Evolutionary conservation across 2,113 vertebrate genomes (phyloP).

Genomic region (Aepyceros melampus): DNA sequence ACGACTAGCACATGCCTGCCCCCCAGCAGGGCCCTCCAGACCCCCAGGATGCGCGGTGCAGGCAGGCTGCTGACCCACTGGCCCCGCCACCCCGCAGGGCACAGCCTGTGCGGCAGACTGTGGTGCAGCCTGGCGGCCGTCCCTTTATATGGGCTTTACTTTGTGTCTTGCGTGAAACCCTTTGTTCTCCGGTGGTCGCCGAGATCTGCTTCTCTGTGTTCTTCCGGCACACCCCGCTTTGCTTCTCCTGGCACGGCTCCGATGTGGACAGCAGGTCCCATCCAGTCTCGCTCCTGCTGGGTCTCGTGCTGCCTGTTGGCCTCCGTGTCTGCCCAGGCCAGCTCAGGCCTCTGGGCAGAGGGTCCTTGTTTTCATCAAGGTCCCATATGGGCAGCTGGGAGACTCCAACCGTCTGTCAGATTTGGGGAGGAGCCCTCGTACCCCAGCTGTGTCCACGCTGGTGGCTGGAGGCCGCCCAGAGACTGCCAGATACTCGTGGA

Average conservation of each 20-base stretch:
- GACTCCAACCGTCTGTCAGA: background rate
- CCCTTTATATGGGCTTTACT: background rate
- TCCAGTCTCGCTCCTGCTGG: background rate
- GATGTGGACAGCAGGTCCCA: fast-evolving
- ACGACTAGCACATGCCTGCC: fast-evolving
- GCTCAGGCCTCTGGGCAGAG: background rate
- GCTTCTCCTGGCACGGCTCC: background rate
- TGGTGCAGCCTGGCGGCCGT: background rate
- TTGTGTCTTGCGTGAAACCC: background rate
- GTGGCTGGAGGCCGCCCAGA: background rate
- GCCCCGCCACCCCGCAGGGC: background rate
- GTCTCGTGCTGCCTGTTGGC: background rate
- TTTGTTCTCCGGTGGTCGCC: background rate
- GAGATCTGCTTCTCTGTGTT: background rate
- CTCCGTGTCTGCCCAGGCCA: background rate
- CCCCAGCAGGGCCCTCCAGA: background rate
- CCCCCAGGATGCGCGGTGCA: background rate
- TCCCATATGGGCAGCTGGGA: background rate
- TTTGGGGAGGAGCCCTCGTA: background rate
- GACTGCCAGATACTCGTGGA: background rate
- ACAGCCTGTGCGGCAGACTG: background rate
- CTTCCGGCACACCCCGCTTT: background rate
- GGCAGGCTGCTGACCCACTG: background rate
- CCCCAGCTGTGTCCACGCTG: background rate
- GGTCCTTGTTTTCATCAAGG: background rate